Evolutionary conservation across 2,888 invertebrate genomes (phyloP).

Genomic region (Hirtodrosophila cameraria): DNA sequence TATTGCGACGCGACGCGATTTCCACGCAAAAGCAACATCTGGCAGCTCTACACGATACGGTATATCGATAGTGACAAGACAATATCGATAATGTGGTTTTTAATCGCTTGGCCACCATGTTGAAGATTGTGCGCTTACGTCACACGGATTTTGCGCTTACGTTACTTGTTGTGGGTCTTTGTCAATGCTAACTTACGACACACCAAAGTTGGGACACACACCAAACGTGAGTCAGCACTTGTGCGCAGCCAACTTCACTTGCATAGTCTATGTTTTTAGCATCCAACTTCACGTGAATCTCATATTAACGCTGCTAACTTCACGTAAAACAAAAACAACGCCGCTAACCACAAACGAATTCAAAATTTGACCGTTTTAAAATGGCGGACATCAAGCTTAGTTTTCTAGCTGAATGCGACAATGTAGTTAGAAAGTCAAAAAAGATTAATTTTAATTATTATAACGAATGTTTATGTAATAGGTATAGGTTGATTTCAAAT

Average conservation of each 20-base stretch:
- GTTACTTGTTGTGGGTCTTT: not conserved
- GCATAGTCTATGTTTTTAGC: not conserved
- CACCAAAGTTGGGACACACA: slow-evolving; percentile 17
- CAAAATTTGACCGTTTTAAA: slow-evolving; percentile 25
- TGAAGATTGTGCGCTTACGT: slow-evolving; percentile 1
- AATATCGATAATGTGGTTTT: slow-evolving; percentile 1
- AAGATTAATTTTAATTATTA: not conserved
- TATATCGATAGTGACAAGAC: slow-evolving; percentile 21
- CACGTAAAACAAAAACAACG: not conserved
- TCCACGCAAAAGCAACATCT: slow-evolving; percentile 48
- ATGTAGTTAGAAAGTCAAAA: not conserved
- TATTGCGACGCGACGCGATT: slow-evolving; percentile 58
- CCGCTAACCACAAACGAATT: slow-evolving; percentile 24
- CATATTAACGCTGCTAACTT: slow-evolving; percentile 19
- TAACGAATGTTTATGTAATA: not conserved
- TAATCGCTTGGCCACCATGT: slow-evolving; percentile 2
- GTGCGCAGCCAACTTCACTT: slow-evolving; percentile 19
- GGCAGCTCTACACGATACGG: slow-evolving; percentile 38
- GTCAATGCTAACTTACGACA: slow-evolving; percentile 3
- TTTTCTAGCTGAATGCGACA: not conserved
- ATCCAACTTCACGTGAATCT: slow-evolving; percentile 21
- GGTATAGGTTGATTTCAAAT: not conserved
- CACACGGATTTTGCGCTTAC: slow-evolving; percentile 7
- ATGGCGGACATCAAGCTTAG: slow-evolving; percentile 24
- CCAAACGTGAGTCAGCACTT: slow-evolving; percentile 12